Conservation (phyloP, 2,797 vertebrate genomes). For the Lepilemur septentrionalis region DNA sequence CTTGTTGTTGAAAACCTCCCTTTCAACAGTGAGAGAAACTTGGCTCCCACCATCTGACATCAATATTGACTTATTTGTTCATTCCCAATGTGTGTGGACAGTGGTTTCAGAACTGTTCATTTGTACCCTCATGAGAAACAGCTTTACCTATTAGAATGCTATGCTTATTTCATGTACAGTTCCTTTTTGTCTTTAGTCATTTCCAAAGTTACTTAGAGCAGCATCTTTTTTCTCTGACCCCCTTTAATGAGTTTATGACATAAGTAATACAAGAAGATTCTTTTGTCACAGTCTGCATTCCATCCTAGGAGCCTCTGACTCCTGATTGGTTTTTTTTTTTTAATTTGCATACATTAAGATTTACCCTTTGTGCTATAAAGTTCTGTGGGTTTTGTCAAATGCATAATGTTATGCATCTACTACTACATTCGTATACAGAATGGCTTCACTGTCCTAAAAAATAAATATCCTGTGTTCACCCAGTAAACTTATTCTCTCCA, state of each 20-base stretch:
- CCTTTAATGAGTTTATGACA: background rate
- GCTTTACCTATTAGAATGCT: background rate
- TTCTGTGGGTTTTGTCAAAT: background rate
- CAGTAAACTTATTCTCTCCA: background rate
- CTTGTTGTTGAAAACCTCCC: background rate
- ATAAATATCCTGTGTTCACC: background rate
- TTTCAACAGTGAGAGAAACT: background rate
- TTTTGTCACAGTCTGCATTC: background rate
- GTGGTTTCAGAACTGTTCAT: background rate
- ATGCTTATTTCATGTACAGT: background rate
- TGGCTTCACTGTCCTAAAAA: background rate
- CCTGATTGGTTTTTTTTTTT: background rate
- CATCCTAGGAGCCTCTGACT: background rate
- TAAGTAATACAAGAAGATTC: background rate
- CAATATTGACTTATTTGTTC: background rate
- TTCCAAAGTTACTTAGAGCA: background rate
- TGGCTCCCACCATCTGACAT: background rate
- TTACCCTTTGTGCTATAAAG: background rate
- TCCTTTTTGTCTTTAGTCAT: background rate
- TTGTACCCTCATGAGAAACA: background rate
- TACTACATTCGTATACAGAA: background rate
- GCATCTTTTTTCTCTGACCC: background rate
- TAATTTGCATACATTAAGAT: background rate
- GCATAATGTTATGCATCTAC: background rate
- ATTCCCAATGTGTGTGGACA: background rate